Evolutionary conservation across 2,888 invertebrate genomes (phyloP).

Genomic region (Amblyteles armatorius): DNA sequence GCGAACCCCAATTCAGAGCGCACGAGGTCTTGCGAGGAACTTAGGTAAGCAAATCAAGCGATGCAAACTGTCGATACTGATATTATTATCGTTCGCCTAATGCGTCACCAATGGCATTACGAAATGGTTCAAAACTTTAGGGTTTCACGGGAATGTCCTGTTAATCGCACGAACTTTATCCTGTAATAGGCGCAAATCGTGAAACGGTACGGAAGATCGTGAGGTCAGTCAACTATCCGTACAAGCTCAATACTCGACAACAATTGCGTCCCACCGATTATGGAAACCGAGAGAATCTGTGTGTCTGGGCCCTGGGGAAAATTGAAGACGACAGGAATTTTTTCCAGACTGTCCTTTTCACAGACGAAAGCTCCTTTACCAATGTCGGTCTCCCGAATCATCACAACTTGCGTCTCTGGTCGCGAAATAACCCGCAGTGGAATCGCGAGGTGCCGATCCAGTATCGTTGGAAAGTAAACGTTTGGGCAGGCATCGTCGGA

Average conservation of each 20-base stretch:
- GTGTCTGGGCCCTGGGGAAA: constrained; percentile 48
- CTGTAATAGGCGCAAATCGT: constrained; percentile 20
- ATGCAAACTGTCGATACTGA: not conserved
- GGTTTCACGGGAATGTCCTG: too few relatives aligned
- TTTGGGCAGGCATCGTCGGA: constrained; percentile 21
- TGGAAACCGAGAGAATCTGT: constrained; percentile 40
- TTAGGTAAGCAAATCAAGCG: not conserved
- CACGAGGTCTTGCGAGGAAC: constrained; percentile 1
- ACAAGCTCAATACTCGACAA: constrained; percentile 3
- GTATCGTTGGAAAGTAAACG: constrained; percentile 34
- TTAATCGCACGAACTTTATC: too few relatives aligned
- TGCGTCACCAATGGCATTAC: not conserved
- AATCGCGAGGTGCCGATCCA: constrained; percentile 10
- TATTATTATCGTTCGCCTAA: not conserved
- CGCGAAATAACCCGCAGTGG: constrained; percentile 25
- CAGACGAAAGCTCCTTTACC: constrained; percentile 31
- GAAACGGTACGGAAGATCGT: constrained; percentile 36
- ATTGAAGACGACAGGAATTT: constrained; percentile 3
- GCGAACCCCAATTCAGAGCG: not conserved
- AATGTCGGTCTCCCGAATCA: constrained; percentile 14
- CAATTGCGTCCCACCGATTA: not conserved
- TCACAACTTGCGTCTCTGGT: constrained; percentile 26
- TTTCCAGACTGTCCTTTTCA: constrained; percentile 1
- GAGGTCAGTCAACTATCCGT: constrained; percentile 21
- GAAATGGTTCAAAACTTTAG: too few relatives aligned